phyloP scores from a whole-genome alignment of 2,797 vertebrate species.

The Gouania willdenowi region DNA sequence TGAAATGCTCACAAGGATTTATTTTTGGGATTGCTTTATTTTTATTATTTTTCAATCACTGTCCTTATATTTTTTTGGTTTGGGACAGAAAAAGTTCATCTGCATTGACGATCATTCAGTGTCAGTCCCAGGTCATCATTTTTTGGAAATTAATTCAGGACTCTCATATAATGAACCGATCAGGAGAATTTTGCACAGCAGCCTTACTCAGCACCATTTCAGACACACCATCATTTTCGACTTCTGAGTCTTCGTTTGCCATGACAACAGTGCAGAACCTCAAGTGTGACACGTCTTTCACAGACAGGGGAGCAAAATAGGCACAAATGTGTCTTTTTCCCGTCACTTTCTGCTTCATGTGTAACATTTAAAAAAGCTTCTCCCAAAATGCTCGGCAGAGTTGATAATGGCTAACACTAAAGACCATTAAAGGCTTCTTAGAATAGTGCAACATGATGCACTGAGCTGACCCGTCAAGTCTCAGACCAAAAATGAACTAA shows the following conservation, averaged over 20 bases:
- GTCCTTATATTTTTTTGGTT: background rate
- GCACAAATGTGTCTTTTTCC: conserved; percentile 53
- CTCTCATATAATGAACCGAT: conserved; percentile 39
- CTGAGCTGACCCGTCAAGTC: conserved; percentile 29
- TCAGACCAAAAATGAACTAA: conserved; percentile 32
- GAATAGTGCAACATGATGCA: conserved; percentile 17
- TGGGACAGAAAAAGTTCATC: conserved; percentile 8
- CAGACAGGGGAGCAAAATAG: conserved; percentile 61
- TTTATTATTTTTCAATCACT: background rate
- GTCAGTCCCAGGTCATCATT: conserved; percentile 16
- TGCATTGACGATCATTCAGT: conserved; percentile 7
- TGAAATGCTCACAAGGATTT: no score
- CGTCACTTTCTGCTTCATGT: conserved; percentile 53
- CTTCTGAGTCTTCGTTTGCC: conserved; percentile 62
- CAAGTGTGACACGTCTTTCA: conserved; percentile 57
- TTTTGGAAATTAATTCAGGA: conserved; percentile 40
- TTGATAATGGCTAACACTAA: conserved; percentile 31
- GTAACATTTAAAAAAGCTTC: conserved; percentile 41
- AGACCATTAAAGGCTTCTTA: conserved; percentile 35
- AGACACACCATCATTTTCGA: conserved; percentile 51
- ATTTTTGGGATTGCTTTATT: no score
- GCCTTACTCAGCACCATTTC: conserved; percentile 35
- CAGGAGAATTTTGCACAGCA: conserved; percentile 34
- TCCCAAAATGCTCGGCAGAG: conserved; percentile 36
- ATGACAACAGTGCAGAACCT: conserved; percentile 60